Base-by-base conservation (phyloP, 2,113 vertebrate genomes). In the Steatornis caripensis region DNA sequence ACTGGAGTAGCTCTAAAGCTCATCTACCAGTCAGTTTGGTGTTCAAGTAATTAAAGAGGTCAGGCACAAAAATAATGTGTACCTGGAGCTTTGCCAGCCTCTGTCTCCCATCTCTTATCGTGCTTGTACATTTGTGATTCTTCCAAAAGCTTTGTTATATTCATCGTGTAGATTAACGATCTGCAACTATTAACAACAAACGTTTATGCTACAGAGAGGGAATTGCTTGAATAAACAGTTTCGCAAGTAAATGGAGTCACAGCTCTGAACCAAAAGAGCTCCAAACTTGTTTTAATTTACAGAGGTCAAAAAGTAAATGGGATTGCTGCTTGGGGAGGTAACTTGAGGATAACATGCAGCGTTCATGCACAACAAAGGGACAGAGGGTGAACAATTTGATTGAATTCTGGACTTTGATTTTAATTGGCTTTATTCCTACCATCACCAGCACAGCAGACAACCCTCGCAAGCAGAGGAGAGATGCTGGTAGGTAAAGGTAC, bases 201-300 rank as follows among this genome's bases (percentile, higher is more conserved):
- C 96, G 97, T 94, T 97, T 96, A 96, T 96, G 95, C 85, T 87
- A 87, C 87, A 80, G 92, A 93, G 93, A 93, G 97, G 95, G 97
- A 97, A 96, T 97, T 97, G 80, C 89, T 72, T 94, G 91, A 95
- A 94, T 97, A 98, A 96, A 96, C 91, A 94, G 94, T 95, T 94
- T 95, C 92, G 92, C 89, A 78, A 96, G 91, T 95, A 96, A 97
- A 95, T 94, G 92, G 93, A 97, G 91, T 62, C 89, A 93, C 88
- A 48, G 89, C 82, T 94, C 83, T 82, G 83, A 96, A 97, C 66
- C 80, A 89, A 91, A 77, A 95, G 91, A 86, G 76, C 91, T 95
- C 85, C 89, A 95, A 97, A 97, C 82, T 95, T 97, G 66, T 95
- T 97, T 96, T 96, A 93, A 96, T 97, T 97, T 97, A 75, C 83